Evolutionary conservation across 2,888 invertebrate genomes (phyloP), one percentile per base, ranked within the genome.

Genomic region (Mimachlamys varia): DNA sequence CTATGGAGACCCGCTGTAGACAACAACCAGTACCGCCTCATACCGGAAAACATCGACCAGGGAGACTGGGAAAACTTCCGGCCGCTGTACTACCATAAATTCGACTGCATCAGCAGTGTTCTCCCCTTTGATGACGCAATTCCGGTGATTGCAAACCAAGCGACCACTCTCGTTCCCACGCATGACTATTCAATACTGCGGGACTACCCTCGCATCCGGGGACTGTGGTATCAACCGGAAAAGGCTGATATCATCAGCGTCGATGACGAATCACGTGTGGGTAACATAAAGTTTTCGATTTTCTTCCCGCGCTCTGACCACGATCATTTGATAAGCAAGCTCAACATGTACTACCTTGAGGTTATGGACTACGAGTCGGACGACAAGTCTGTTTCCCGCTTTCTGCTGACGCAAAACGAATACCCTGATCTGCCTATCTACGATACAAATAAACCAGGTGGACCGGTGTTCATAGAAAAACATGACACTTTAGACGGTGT

Each of bases 171-270:
- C 17, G 90, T 90, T 33, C 94, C 94, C 2, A 94, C 94, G 4
- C 94, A 94, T 55, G 94, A 94, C 49, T 94, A 93, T 90, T 94
- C 93, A 22, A 91, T 94, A 15, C 88, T 94, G 10, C 89, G 94
- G 62, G 93, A 94, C 87, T 94, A 94, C 90, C 94, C 94, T n/a
- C 90, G 91, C 55, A 94, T 94, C 27, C 93, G 93, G 53, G 94
- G 94, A 53, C 90, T 94, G 3, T 94, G 94, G 94, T 94, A 93
- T 89, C 93, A 93, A 91, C 94, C 94, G 0, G 94, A 94, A 88
- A 91, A 93, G 33, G 92, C 93, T 37, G 94, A 94, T 90, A 88
- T 89, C 12, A 91, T 94, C 0, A 93, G 93, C 7, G 91, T 93
- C 4, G 92, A 93, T n/a, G 93, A 93, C 55, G 92, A 93, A 15